Conservation (phyloP, 2,113 vertebrate genomes). For the Cheirogaleus medius region DNA sequence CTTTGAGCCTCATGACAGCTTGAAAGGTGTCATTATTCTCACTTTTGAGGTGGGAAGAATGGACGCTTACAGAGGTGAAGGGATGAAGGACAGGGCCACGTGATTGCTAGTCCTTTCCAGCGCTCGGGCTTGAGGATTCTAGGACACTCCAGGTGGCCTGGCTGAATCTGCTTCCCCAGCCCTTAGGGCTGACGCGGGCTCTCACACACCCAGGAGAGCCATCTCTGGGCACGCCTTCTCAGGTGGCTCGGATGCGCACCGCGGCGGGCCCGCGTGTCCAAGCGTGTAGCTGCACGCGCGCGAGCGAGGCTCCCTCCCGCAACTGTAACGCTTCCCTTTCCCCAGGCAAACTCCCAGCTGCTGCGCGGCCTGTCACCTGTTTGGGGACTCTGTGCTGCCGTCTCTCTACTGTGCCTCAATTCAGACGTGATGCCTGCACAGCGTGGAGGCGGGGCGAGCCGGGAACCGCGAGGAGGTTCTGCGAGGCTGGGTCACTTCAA, state of each 20-base stretch:
- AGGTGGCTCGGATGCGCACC: neutral
- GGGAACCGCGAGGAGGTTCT: neutral
- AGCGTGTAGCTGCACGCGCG: fast-evolving
- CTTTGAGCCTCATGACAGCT: neutral
- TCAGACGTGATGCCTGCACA: neutral
- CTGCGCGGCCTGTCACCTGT: neutral
- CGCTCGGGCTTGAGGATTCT: neutral
- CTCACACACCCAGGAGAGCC: neutral
- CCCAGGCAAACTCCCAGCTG: neutral
- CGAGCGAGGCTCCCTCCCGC: neutral
- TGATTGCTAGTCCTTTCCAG: neutral
- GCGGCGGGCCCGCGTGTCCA: neutral
- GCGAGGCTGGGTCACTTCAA: neutral
- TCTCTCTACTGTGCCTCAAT: neutral
- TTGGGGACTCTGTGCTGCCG: neutral
- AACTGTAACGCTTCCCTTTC: fast-evolving
- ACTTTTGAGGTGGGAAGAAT: neutral
- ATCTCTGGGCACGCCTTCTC: neutral
- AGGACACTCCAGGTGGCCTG: too few relatives aligned
- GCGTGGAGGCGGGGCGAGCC: neutral
- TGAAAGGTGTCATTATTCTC: neutral
- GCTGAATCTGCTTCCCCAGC: neutral
- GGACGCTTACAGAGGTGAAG: neutral
- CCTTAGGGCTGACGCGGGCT: neutral
- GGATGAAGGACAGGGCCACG: neutral